These are phyloP conservation scores for Andrena hattorfiana DNA, from an alignment of 2,888 invertebrate genomes.

Conservation along the genomic window DNA sequence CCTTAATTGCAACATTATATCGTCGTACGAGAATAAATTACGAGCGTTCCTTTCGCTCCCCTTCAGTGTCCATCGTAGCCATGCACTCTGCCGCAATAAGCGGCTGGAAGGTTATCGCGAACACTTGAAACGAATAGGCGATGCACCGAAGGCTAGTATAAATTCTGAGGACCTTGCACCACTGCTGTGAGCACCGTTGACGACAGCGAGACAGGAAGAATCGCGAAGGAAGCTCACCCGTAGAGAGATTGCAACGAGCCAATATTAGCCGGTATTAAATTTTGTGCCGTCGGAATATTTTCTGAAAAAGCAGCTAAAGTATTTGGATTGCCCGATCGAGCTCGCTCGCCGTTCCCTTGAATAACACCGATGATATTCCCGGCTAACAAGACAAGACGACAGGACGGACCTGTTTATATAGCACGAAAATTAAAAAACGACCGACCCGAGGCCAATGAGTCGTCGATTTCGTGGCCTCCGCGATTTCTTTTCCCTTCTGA, in stretches of 20 bases:
- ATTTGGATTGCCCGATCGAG: slow-evolving; percentile 15
- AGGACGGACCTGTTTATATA: slow-evolving; percentile 35
- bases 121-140: not conserved
- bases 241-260: not conserved
- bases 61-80: not conserved
- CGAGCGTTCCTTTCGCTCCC: slow-evolving; percentile 20
- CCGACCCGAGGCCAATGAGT: slow-evolving; percentile 51
- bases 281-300: slow-evolving; percentile 33
- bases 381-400: not conserved
- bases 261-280: slow-evolving; percentile 38
- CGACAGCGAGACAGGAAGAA: no score
- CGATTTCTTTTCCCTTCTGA: slow-evolving; percentile 58
- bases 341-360: not conserved
- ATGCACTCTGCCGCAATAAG: not conserved
- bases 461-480: slow-evolving; percentile 56
- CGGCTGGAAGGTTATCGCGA: not conserved
- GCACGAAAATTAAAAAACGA: slow-evolving; percentile 36
- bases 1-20: slow-evolving; percentile 57
- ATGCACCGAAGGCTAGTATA: no score
- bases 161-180: not conserved
- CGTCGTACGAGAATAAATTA: slow-evolving; percentile 39
- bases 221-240: not conserved
- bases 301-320: slow-evolving; percentile 42
- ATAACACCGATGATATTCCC: slow-evolving; percentile 30
- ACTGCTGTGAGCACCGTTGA: no score